Conservation (phyloP, 1,140 invertebrate species). For the Drepana arcuata region DNA sequence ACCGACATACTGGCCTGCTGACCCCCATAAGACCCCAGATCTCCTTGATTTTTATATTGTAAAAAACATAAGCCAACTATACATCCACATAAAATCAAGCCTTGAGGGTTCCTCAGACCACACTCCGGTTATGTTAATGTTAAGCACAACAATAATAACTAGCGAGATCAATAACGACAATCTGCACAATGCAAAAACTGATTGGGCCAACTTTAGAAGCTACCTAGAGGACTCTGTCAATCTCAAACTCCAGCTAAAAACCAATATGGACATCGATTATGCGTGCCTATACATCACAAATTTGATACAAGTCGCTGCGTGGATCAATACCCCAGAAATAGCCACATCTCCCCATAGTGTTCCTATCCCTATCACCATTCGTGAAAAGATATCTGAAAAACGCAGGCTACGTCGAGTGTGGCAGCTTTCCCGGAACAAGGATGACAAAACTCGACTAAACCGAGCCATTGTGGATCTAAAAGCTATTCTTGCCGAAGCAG, state of each 20-base stretch:
- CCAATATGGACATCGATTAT: no score
- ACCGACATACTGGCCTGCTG: constrained; percentile 17
- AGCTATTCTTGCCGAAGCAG: no score
- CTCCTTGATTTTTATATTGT: constrained; percentile 15
- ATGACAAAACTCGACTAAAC: no score
- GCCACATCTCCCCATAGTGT: no score
- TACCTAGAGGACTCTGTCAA: constrained; percentile 2
- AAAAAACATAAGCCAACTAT: constrained; percentile 5
- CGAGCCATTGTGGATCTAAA: no score
- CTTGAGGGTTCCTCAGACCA: constrained; percentile 13
- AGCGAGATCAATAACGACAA: neutral
- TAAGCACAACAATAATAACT: neutral
- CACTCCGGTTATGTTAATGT: constrained; percentile 5
- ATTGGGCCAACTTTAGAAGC: constrained; percentile 5
- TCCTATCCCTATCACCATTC: no score
- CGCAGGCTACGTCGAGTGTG: constrained; percentile 5
- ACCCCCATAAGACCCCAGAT: constrained; percentile 13
- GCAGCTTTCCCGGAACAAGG: neutral
- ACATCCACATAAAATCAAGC: constrained; percentile 4
- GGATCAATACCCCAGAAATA: no score
- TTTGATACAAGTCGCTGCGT: neutral
- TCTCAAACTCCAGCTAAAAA: constrained; percentile 2
- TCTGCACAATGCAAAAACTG: constrained; percentile 5
- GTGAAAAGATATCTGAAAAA: constrained; percentile 6
- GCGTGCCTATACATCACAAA: neutral